Base-by-base conservation (phyloP, 1,140 invertebrate genomes). In the Atta cephalotes region DNA sequence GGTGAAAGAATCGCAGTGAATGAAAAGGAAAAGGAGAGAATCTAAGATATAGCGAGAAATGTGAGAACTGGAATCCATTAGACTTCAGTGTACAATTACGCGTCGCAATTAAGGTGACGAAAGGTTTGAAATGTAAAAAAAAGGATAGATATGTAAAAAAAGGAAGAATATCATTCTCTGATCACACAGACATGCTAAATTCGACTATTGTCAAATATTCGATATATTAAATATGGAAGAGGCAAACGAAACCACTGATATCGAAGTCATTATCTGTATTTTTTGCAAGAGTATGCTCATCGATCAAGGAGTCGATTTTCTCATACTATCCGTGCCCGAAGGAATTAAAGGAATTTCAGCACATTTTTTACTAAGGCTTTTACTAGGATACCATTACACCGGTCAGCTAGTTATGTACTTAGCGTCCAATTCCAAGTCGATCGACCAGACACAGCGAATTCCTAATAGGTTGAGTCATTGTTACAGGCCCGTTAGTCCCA, bases 391-490 rank as follows among this genome's bases (percentile, higher is more conserved):
- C 9, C 18, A 7, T 79, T 79, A 77, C 78, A 71, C 39, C 79
- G 65, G 85, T 78, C 35, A 10, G 21, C 18, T 66, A n/a, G 49
- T 53, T 31, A 51, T 68, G 65, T 68, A 68, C 63, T 68, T 80
- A 80, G 45, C 45, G n/a, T 80, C 10, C 28, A 68, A 80, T 45
- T 39, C 74, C 49, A 49, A 49, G 65, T 31, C 76, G 74, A 89
- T 91, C 58, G 78, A 18, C 63, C 74, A 79, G 60, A 84, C 66
- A 31, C 58, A 62, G 58, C 60, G 60, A 91, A 91, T 91, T 91
- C 84, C 77, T 90, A 63, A 85, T 82, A 81, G 63, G 85, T 91
- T 89, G 84, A 91, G 87, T 91, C 89, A 91, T 81, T 88, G 87
- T 87, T 85, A 89, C 28, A 63, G 35, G 51, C 53, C 51, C 31